A percentile compares a stretch with the other conserved stretches of the same genome.
phyloP scores from a whole-genome alignment of 2,888 invertebrate species.

The Pollenia angustigena region DNA sequence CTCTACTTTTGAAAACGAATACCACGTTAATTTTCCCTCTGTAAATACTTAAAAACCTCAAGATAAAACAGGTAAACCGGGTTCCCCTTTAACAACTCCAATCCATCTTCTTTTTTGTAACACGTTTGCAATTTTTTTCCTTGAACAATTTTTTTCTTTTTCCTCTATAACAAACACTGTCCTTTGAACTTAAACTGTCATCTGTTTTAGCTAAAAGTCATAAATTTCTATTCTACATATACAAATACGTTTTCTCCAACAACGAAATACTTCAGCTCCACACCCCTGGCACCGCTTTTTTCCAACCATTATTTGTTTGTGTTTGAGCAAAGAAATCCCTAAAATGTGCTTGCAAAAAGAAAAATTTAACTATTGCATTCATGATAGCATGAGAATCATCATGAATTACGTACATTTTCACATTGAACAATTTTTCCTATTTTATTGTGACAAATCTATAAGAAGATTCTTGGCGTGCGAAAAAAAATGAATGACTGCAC shows the following conservation, averaged over 20 bases:
- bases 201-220: slow-evolving; percentile 58
- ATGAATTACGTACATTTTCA: slow-evolving; percentile 42
- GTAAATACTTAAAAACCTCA: too few species aligned
- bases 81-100: background rate
- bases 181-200: slow-evolving; percentile 66
- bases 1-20: too few species aligned
- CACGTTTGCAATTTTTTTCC: background rate
- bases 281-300: slow-evolving; percentile 37
- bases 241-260: background rate
- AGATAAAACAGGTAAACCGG: too few species aligned
- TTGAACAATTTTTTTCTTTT: background rate
- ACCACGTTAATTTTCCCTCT: too few species aligned
- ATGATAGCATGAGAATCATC: background rate
- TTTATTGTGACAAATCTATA: slow-evolving; percentile 69
- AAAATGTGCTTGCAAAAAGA: slow-evolving; percentile 14
- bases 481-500: slow-evolving; percentile 45
- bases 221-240: slow-evolving; percentile 62
- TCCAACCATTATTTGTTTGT: slow-evolving; percentile 5
- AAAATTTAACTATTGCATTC: slow-evolving; percentile 39
- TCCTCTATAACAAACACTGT: slow-evolving; percentile 1
- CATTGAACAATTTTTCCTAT: slow-evolving; percentile 47
- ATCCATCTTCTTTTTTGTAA: background rate
- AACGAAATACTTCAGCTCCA: background rate
- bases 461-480: slow-evolving; percentile 50
- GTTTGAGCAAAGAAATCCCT: slow-evolving; percentile 19